phyloP scores from a whole-genome alignment of 2,888 invertebrate genomes.

The Pheosia tremula region DNA sequence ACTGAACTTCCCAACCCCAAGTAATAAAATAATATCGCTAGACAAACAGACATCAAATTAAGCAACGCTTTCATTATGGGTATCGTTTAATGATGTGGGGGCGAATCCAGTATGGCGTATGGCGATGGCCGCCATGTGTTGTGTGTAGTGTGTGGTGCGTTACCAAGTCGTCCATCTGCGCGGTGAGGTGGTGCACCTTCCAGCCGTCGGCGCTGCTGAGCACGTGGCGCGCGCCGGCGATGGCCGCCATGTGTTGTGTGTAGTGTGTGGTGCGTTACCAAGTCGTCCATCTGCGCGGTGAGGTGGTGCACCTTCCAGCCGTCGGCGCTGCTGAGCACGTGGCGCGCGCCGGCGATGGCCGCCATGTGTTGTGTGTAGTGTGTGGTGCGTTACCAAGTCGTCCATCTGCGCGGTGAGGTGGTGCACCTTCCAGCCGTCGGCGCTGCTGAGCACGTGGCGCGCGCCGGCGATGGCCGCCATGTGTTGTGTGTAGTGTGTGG shows the following conservation, averaged over 20 bases:
- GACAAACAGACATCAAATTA: no score
- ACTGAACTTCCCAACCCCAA: no score
- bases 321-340: conserved; percentile 79
- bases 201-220: conserved; percentile 90
- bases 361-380: no score
- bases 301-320: conserved; percentile 98
- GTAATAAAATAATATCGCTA: no score
- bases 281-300: conserved; percentile 96
- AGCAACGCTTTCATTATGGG: no score
- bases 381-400: conserved; percentile 87
- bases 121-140: neutral
- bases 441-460: conserved; percentile 92
- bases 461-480: conserved; percentile 86
- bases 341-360: neutral
- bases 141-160: conserved; percentile 14
- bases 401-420: conserved; percentile 97
- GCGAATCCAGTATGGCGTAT: neutral
- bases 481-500: no score
- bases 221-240: neutral
- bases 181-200: conserved; percentile 96
- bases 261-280: conserved; percentile 82
- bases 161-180: conserved; percentile 97
- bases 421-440: conserved; percentile 97
- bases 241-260: neutral
- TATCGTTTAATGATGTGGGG: no score